A percentile compares a stretch with the other conserved stretches of the same genome.
phyloP scores from a whole-genome alignment of 2,113 vertebrate species.

The Cyanoliseus patagonus region DNA sequence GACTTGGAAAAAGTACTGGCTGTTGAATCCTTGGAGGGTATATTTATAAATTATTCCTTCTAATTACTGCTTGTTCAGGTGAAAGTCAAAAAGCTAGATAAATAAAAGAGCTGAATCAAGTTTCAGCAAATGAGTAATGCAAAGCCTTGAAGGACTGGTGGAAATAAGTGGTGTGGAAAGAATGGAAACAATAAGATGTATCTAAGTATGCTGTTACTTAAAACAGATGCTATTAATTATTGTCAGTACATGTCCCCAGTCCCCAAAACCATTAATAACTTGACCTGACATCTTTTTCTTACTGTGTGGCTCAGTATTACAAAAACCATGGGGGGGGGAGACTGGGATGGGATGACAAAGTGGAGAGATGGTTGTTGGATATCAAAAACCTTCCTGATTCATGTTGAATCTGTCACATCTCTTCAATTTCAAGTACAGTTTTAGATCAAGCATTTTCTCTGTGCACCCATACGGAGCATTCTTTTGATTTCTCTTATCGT shows the following conservation, averaged over 20 bases:
- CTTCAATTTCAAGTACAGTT: background rate
- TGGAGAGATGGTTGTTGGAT: background rate
- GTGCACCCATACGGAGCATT: background rate
- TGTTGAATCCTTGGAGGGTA: background rate
- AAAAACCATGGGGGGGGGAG: background rate
- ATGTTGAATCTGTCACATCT: background rate
- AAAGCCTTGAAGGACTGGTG: background rate
- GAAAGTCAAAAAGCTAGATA: background rate
- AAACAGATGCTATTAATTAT: background rate
- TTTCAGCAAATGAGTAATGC: background rate
- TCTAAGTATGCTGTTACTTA: background rate
- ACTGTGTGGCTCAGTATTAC: background rate
- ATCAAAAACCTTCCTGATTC: background rate
- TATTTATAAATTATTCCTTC: background rate
- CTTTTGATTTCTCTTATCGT: background rate
- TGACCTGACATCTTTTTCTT: background rate
- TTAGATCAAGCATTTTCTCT: background rate
- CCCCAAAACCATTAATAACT: background rate
- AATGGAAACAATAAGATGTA: background rate
- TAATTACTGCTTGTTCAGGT: background rate
- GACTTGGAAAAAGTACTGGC: background rate
- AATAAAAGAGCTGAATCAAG: background rate
- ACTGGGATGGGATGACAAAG: no score
- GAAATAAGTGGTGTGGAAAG: background rate
- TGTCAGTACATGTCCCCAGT: background rate